These are phyloP conservation scores for Apteryx mantelli DNA, from an alignment of 2,113 vertebrate species.

Conservation along the genomic window DNA sequence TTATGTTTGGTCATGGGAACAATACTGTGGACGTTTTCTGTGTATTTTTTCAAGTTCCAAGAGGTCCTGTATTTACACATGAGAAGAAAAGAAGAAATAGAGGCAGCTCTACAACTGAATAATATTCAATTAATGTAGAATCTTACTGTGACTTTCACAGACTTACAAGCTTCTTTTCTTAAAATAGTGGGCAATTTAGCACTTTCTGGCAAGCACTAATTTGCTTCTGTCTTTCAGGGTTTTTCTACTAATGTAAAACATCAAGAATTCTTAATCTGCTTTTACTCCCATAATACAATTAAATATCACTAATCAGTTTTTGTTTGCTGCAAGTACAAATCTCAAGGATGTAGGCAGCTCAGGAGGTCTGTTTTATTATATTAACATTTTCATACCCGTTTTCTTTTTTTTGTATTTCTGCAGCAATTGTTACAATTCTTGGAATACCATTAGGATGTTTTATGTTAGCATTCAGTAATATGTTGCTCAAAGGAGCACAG, in stretches of 20 bases:
- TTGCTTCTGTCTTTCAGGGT: background rate
- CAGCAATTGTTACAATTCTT: background rate
- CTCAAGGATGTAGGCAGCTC: background rate
- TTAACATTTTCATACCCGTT: background rate
- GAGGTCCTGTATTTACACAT: background rate
- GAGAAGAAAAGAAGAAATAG: background rate
- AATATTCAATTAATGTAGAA: background rate
- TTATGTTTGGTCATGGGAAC: background rate
- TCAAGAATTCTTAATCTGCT: background rate
- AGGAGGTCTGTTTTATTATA: background rate
- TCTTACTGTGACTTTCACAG: background rate
- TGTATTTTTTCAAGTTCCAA: background rate
- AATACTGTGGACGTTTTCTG: too few relatives aligned
- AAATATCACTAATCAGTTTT: constrained; percentile 4
- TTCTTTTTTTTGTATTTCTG: background rate
- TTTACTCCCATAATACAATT: constrained; percentile 5
- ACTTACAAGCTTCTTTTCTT: background rate
- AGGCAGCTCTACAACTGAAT: background rate
- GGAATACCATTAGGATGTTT: background rate
- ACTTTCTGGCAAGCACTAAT: background rate
- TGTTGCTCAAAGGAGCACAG: background rate
- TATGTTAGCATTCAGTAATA: background rate
- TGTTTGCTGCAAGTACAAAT: background rate
- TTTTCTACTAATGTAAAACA: background rate
- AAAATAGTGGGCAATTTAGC: background rate